Base-by-base conservation (phyloP, 2,113 vertebrate species). In the Scytalopus superciliaris region DNA sequence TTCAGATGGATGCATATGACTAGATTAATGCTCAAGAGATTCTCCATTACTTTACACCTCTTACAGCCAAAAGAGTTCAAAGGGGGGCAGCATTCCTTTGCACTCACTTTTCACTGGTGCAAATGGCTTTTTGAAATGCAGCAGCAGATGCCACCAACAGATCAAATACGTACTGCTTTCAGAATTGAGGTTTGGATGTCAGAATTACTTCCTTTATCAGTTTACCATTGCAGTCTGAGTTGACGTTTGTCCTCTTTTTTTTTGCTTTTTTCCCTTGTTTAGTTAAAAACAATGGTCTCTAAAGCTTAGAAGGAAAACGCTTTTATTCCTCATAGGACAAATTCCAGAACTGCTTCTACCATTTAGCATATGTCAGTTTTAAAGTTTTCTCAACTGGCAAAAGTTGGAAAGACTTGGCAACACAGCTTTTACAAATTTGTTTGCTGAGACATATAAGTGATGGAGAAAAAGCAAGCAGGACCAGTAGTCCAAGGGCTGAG, bases 41-140 rank as follows among this genome's bases (percentile, higher is more conserved):
- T 97, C 91, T 94, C 94, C 91, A 91, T 89, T 95, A 40, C 94
- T 94, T 96, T 95, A 87, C 24, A 66, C 81, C 85, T 96, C 84
- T 70, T 91, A 37, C 28, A 70, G 39, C 22, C 69, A 87, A 73
- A 91, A 85, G 7, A 78, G 12, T 87, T 93, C 42, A 47, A 75
- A 60, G 35, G 28, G 35, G 13, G 5, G 23, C 3, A 2, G 5
- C 49, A 19, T 24, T 73, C 39, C 68, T 92, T 82, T 70, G 49
- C 23, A 24, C 25, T 89, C 25, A 5, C 23, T 76, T 90, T 59
- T 56, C 59, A 55, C 8, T 74, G 25, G 28, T 53, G 16, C 27
- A 47, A 63, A 66, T 74, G 19, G 69, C 45, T 80, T 76, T 64
- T 30, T 12, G 7, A 94, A 93, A 55, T 59, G 28, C 31, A 85